Base-by-base conservation (phyloP, 2,113 vertebrate species). In the Lanius ludovicianus region DNA sequence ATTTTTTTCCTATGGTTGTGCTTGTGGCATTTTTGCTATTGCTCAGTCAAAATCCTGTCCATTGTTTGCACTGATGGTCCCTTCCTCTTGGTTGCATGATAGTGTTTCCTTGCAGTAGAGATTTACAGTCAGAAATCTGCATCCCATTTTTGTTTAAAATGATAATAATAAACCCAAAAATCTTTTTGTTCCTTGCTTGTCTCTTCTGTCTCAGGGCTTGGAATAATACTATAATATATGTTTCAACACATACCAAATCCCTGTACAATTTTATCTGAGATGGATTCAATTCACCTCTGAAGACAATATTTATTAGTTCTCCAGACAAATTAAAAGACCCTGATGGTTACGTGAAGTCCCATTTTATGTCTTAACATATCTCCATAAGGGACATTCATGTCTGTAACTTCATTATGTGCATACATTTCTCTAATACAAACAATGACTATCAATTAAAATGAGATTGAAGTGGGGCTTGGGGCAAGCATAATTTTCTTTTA, bases 371-470 rank as follows among this genome's bases (percentile, higher is more conserved):
- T 95, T 93, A 84, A 74, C 33, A 5, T 74, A 63, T 57, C 56
- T 93, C 86, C 83, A 78, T 89, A 86, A 89, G 71, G 52, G 83
- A 81, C n/a, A 90, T 95, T 84, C 46, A 50, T 65, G 30, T 46
- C 59, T 90, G 52, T 90, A 94, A 90, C 84, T 95, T 97, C 86
- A 74, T 95, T 96, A 95, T 90, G 85, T 90, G 57, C 4, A 0
- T 93, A 59, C 33, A 63, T 80, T 65, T 87, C 75, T 88, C 44
- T 94, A 90, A 95, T 89, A 81, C 24, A 95, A 96, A 93, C 55
- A 97, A 65, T 63, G 68, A 86, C 71, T 90, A 92, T 86, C 79
- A 93, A 89, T 92, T 95, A 90, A 93, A 95, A 88, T 70, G 35
- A 90, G 46, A 95, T 59, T 84, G 63, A 93, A 93, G 67, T 86